Base-by-base conservation (phyloP, 2,888 invertebrate genomes). In the Plagodis pulveraria region DNA sequence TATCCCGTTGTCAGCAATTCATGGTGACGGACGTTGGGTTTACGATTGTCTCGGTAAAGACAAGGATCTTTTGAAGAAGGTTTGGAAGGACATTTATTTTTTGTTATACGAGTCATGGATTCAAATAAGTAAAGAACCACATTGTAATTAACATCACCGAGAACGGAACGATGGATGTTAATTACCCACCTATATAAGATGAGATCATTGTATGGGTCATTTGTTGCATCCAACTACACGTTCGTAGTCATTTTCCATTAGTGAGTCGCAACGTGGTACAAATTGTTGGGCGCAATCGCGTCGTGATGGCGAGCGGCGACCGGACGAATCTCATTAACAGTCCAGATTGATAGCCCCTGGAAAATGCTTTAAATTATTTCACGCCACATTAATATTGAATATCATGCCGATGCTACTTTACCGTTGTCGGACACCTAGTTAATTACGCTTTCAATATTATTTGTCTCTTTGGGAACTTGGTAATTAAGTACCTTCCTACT, bases 301-400 rank as follows among this genome's bases (percentile, higher is more conserved):
- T 68, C 47, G 52, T 56, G 50, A 56, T 59, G 59, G 59, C 51
- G 49, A 53, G 53, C 77, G 69, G 67, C 76, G 78, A 74, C 82
- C 84, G 85, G 81, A 79, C 83, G 83, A 87, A 89, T 88, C 88
- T 91, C 91, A 90, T 91, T 91, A 91, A 83, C 83, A 72, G 77
- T 58, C 76, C 80, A 84, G 87, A 90, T 89, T 89, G 87, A 89
- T 89, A 84, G 86, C 80, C 84, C 65, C 81, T 85, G 84, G 86
- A 87, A 89, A 89, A 89, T 81, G 83, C 76, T 87, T 83, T 73
- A 84, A 86, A 89, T 86, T 87, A 89, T 90, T 89, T 88, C 77
- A 86, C 83, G 86, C 82, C 81, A 84, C 83, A 87, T 88, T 85
- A 83, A 87, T 87, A 87, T 84, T 86, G 80, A 84, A 89, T 86